phyloP scores from a whole-genome alignment of 2,113 vertebrate genomes.

The Columbina picui region DNA sequence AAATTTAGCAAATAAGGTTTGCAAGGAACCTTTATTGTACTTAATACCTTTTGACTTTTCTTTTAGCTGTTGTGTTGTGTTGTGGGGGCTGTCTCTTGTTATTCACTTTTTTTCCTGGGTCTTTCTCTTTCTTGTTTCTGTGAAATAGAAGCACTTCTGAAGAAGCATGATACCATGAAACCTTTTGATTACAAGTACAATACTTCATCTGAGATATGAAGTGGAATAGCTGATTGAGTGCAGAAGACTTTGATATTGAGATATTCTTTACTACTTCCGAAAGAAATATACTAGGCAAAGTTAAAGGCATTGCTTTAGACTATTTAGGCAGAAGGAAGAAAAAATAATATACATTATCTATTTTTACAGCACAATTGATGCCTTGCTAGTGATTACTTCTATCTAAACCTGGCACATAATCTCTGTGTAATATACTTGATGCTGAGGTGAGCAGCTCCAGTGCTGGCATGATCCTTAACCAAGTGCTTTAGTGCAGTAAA shows the following conservation, averaged over 20 bases:
- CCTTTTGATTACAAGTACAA: background rate
- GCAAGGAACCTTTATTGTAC: background rate
- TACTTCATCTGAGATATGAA: background rate
- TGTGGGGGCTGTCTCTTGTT: background rate
- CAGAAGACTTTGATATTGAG: background rate
- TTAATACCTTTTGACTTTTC: background rate
- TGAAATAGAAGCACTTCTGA: background rate
- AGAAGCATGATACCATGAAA: background rate
- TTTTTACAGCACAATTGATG: background rate
- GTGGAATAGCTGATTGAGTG: background rate
- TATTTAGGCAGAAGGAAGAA: background rate
- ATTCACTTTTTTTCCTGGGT: background rate
- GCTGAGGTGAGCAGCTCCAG: background rate
- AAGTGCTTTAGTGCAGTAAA: rapidly evolving
- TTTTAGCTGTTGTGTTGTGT: background rate
- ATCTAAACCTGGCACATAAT: background rate
- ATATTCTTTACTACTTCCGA: background rate
- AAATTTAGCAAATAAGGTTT: background rate
- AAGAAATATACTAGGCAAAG: background rate
- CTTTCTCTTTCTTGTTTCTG: background rate
- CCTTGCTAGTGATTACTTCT: background rate
- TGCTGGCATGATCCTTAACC: rapidly evolving
- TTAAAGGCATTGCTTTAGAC: background rate
- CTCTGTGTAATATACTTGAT: background rate
- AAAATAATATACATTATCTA: background rate